A percentile compares a stretch with the other conserved stretches of the same genome.
These are phyloP conservation scores for Dromococcyx pavoninus DNA, from an alignment of 2,797 vertebrate species.

Conservation along the genomic window DNA sequence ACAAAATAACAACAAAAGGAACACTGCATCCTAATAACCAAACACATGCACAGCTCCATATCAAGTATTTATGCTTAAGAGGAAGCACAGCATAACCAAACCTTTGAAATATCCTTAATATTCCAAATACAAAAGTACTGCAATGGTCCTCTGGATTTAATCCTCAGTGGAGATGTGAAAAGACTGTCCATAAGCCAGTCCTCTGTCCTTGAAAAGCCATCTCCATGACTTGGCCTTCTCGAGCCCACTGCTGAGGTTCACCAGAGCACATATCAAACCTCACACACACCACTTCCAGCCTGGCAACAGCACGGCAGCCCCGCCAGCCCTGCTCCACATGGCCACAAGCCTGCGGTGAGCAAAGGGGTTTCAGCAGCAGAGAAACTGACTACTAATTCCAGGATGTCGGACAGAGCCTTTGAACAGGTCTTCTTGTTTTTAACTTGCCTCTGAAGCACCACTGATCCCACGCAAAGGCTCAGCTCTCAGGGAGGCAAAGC, in stretches of 20 bases:
- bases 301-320: rapidly evolving
- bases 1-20: background rate
- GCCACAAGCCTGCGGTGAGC: background rate
- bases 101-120: background rate
- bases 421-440: background rate
- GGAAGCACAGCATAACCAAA: background rate
- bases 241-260: background rate
- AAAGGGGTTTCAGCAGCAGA: background rate
- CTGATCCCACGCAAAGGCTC: background rate
- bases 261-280: rapidly evolving
- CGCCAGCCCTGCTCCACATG: rapidly evolving
- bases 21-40: background rate
- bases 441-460: background rate
- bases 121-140: background rate
- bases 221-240: background rate
- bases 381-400: background rate
- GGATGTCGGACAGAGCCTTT: background rate
- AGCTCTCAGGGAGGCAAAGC: background rate
- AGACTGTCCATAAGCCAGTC: background rate
- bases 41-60: background rate
- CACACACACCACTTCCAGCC: background rate
- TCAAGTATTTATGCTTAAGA: background rate
- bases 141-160: background rate
- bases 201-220: background rate
- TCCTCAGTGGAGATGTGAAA: background rate